Evolutionary conservation across 2,113 vertebrate species (phyloP), one percentile per base, ranked within the genome.

Genomic region (Pagrus major): DNA sequence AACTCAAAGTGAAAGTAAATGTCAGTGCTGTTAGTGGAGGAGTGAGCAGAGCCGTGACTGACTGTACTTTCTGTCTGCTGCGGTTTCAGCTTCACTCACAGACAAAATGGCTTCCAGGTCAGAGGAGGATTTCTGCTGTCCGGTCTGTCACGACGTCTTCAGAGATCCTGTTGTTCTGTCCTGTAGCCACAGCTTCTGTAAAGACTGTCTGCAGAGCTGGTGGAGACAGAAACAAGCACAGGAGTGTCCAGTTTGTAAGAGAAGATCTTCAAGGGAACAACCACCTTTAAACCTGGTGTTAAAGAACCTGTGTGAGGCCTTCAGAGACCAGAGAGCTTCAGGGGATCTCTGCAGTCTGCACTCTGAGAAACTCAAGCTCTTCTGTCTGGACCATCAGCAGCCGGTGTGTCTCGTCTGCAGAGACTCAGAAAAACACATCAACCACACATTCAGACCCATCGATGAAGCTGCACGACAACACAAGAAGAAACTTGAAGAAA

Each of bases 121-220:
- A 47, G 63, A 68, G 33, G 78, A 68, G 8, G 64, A 69, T 25
- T 63, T 81, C 55, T 51, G 31, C 61, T 80, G 78, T 72, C 35
- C 52, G 18, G 15, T 80, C 44, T 80, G 78, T 71, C 20, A 20
- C 1, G 70, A 80, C 0, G n/a, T 74, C 61, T 68, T 67, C 15
- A 20, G 46, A 47, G 44, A 47, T 47, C 44, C 44, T 47, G 44
- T 47, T 47, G 6, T 47, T 47, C 44, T 47, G 20, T 47, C 44
- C 14, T 47, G 44, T 21, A 47, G 44, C 44, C 44, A 42, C 41
- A 42, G 41, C 41, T 42, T 42, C 41, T 42, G 41, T 42, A 15
- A 42, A 15, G 41, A 15, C 41, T 42, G 41, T 42, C 41, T 42
- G 41, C 3, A 42, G 63, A 65, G 25, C 41, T 67, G 64, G 44